phyloP scores from a whole-genome alignment of 2,888 invertebrate species.

The Amaurobius ferox region DNA sequence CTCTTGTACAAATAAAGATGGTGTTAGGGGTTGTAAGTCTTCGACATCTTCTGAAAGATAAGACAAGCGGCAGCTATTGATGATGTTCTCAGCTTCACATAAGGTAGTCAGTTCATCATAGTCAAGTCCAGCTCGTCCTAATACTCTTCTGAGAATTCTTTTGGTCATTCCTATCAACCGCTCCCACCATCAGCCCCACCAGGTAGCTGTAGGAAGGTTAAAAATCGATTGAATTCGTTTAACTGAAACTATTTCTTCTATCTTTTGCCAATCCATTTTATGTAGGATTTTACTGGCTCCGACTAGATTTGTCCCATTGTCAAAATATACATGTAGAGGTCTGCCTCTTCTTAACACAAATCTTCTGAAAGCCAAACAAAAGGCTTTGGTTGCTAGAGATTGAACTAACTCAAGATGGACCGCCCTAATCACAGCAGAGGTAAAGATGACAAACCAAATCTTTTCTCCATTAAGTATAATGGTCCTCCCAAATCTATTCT shows the following conservation, averaged over 20 bases:
- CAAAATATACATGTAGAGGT: not conserved
- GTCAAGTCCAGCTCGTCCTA: slow-evolving; percentile 34
- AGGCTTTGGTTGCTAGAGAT: not conserved
- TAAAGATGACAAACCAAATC: not conserved
- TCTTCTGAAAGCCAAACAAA: not conserved
- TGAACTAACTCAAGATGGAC: not conserved
- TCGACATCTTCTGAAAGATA: slow-evolving; percentile 36
- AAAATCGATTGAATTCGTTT: slow-evolving; percentile 49
- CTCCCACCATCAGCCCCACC: slow-evolving; percentile 64
- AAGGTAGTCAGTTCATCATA: slow-evolving; percentile 43
- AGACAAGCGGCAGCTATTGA: slow-evolving; percentile 60
- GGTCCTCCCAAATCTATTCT: slow-evolving; percentile 5
- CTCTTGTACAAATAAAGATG: slow-evolving; percentile 29
- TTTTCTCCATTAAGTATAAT: not conserved
- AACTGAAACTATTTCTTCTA: not conserved
- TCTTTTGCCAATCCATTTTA: not conserved
- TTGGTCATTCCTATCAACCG: slow-evolving; percentile 38
- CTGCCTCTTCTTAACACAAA: not conserved
- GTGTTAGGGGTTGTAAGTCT: slow-evolving; percentile 2
- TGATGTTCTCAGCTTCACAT: slow-evolving; percentile 28
- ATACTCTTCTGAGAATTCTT: slow-evolving; percentile 25
- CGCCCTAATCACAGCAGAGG: not conserved
- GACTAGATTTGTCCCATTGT: not conserved
- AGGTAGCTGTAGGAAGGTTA: slow-evolving; percentile 36
- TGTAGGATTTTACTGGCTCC: too few species aligned